These are phyloP conservation scores for Ormyrus thymus DNA, from an alignment of 2,888 invertebrate genomes.

Conservation along the genomic window DNA sequence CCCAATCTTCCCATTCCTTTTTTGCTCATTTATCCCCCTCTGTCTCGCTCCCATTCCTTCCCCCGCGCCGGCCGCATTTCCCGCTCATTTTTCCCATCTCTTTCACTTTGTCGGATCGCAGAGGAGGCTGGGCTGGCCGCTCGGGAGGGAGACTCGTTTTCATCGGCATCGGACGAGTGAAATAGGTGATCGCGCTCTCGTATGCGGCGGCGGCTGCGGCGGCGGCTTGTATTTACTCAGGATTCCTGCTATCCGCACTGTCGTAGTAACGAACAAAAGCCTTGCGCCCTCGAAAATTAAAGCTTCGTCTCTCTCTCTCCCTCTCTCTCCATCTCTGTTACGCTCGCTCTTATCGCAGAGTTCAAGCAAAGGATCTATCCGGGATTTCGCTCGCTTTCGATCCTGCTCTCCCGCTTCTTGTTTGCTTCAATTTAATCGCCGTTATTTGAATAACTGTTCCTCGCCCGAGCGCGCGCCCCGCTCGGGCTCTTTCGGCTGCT, in stretches of 20 bases:
- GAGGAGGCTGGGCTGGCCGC: not conserved
- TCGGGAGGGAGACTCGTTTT: slow-evolving; percentile 43
- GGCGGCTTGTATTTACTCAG: slow-evolving; percentile 55
- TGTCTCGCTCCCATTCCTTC: not conserved
- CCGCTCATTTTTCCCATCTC: slow-evolving; percentile 17
- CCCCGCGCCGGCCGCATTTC: too few relatives aligned
- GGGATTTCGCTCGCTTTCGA: slow-evolving; percentile 31
- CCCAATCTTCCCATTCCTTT: not conserved
- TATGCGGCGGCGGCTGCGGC: slow-evolving; percentile 11
- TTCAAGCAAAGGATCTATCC: slow-evolving; percentile 43
- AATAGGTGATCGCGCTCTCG: slow-evolving; percentile 35
- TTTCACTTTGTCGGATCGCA: slow-evolving; percentile 47
- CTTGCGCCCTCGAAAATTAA: slow-evolving; percentile 54
- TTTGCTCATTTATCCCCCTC: not conserved
- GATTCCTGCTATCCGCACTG: slow-evolving; percentile 41
- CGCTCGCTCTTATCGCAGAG: slow-evolving; percentile 35
- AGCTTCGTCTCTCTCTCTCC: slow-evolving; percentile 33
- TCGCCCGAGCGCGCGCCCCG: not conserved
- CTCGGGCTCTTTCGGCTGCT: not conserved
- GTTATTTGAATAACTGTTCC: slow-evolving; percentile 57
- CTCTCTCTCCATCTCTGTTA: slow-evolving; percentile 18
- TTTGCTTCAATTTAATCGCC: slow-evolving; percentile 57
- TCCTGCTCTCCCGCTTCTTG: slow-evolving; percentile 24
- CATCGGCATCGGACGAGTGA: slow-evolving; percentile 40
- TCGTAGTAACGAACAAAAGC: slow-evolving; percentile 57